These are phyloP conservation scores for Labia minor DNA, from an alignment of 2,888 invertebrate genomes.

Conservation along the genomic window DNA sequence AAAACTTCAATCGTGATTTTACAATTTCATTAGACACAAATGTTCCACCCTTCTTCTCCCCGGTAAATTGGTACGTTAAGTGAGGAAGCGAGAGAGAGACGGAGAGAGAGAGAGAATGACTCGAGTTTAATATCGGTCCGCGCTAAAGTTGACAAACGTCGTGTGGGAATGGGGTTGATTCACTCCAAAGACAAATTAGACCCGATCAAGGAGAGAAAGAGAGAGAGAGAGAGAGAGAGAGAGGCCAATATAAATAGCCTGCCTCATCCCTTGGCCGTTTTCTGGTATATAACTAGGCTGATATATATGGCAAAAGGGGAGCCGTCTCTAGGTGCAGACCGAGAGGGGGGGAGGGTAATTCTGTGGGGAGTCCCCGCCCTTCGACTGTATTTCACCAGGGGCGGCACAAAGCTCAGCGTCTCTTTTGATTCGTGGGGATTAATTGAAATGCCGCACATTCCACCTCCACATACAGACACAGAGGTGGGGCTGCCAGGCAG, in stretches of 20 bases:
- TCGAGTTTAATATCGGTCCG: conserved; percentile 1
- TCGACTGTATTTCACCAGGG: conserved; percentile 14
- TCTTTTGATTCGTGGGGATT: conserved; percentile 29
- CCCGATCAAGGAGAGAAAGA: neutral
- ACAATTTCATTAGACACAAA: neutral
- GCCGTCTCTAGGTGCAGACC: neutral
- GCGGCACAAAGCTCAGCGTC: conserved; percentile 25
- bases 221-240: neutral
- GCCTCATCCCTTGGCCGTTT: too few relatives aligned
- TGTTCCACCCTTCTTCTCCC: neutral
- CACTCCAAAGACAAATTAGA: conserved; percentile 3
- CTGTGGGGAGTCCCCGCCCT: conserved; percentile 14
- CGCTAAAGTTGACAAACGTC: neutral
- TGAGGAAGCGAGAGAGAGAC: neutral
- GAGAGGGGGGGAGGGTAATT: conserved; percentile 19
- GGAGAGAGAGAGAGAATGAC: neutral
- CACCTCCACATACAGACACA: conserved; percentile 23
- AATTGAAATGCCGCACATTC: conserved; percentile 33
- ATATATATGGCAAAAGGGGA: neutral
- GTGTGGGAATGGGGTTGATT: neutral
- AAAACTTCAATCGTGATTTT: conserved; percentile 5
- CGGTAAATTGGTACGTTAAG: neutral
- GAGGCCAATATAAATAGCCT: conserved; percentile 13
- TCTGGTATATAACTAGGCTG: neutral
- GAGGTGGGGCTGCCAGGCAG: neutral